A percentile compares a stretch with the other conserved stretches of the same genome.
phyloP scores from a whole-genome alignment of 2,888 invertebrate species.

The Isoperla grammatica region DNA sequence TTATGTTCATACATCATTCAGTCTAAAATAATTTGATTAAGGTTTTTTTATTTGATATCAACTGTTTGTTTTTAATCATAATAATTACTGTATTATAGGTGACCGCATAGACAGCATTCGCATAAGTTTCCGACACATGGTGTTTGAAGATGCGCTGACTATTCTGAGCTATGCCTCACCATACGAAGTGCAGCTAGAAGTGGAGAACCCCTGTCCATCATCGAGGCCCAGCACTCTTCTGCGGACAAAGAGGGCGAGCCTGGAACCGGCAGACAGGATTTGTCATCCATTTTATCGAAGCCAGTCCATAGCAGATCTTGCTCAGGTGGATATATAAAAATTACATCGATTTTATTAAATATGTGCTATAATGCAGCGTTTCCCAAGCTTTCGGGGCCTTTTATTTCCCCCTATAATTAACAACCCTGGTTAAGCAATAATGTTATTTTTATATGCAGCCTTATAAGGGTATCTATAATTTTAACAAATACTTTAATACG shows the following conservation, averaged over 20 bases:
- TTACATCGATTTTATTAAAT: slow-evolving; percentile 7
- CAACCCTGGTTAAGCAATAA: no score
- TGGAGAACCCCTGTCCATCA: slow-evolving; percentile 47
- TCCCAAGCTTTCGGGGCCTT: no score
- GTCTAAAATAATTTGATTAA: no score
- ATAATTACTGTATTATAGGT: slow-evolving; percentile 51
- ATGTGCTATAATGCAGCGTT: no score
- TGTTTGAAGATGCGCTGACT: slow-evolving; percentile 83
- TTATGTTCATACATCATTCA: no score
- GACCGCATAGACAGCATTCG: slow-evolving; percentile 83
- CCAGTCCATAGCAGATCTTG: slow-evolving; percentile 72
- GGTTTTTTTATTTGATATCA: no score
- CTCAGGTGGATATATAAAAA: slow-evolving; percentile 46
- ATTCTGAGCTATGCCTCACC: slow-evolving; percentile 88
- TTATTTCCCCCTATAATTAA: no score
- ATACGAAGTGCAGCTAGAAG: slow-evolving; percentile 76
- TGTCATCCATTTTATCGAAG: slow-evolving; percentile 72
- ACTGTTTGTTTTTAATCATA: neutral
- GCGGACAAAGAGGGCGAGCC: slow-evolving; percentile 29
- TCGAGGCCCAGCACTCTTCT: slow-evolving; percentile 26
- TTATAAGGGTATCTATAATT: no score
- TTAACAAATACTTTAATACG: no score
- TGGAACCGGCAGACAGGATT: slow-evolving; percentile 50
- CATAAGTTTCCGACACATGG: slow-evolving; percentile 82
- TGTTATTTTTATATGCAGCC: no score